Percentiles rank a stretch among this genome's conserved stretches.
These are phyloP conservation scores for Dione vanillae DNA, from an alignment of 2,888 invertebrate species.

Conservation along the genomic window DNA sequence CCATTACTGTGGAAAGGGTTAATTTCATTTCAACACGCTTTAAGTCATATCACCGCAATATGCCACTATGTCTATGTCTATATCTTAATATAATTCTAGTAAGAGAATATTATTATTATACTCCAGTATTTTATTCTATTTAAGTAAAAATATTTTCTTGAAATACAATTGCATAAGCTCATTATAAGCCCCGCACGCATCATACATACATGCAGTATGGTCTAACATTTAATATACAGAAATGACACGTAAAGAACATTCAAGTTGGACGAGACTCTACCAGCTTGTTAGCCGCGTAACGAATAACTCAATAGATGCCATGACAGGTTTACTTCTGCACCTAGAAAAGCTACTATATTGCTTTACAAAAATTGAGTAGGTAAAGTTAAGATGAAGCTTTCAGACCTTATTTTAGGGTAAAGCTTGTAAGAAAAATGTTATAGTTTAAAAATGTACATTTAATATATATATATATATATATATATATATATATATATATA, in stretches of 20 bases:
- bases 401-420: neutral
- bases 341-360: neutral
- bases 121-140: no score
- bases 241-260: neutral
- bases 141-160: no score
- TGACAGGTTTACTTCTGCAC: conserved; percentile 52
- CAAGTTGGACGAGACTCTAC: neutral
- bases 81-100: no score
- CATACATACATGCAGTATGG: neutral
- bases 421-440: no score
- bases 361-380: neutral
- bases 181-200: neutral
- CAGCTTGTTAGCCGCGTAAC: conserved; percentile 49
- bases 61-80: no score
- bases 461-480: no score
- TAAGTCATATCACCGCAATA: no score
- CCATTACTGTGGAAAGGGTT: no score
- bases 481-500: no score
- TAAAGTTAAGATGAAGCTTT: neutral
- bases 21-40: no score
- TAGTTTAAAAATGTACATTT: no score
- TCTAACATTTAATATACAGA: neutral
- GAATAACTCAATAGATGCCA: conserved; percentile 53
- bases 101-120: no score
- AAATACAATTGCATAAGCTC: neutral